Evolutionary conservation across 2,797 vertebrate genomes (phyloP).

Genomic region (Gallinago solitaria): DNA sequence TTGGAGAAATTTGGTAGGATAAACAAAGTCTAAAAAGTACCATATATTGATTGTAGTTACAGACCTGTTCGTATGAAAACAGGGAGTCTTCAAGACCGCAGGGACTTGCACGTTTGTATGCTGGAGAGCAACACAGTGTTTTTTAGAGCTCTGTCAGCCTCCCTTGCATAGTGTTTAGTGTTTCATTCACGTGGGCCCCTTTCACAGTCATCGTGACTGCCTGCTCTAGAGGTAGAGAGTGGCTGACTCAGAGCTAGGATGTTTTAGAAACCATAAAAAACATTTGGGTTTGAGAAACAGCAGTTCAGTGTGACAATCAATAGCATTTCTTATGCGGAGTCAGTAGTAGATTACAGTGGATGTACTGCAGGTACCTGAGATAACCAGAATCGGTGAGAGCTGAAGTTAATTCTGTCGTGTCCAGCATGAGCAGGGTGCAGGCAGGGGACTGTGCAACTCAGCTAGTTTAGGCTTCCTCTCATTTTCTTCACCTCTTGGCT

Average conservation of each 20-base stretch:
- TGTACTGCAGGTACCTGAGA: not conserved
- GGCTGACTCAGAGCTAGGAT: not conserved
- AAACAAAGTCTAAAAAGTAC: not conserved
- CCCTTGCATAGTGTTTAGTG: not conserved
- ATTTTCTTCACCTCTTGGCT: not conserved
- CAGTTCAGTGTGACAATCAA: not conserved
- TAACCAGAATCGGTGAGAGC: not conserved
- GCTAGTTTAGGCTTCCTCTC: not conserved
- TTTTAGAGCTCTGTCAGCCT: not conserved
- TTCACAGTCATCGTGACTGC: not conserved
- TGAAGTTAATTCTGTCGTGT: not conserved
- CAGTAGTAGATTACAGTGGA: not conserved
- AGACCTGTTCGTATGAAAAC: not conserved
- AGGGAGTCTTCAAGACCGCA: not conserved
- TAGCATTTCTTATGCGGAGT: not conserved
- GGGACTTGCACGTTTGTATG: not conserved
- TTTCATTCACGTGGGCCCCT: not conserved
- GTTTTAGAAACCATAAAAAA: not conserved
- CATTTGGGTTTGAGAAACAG: not conserved
- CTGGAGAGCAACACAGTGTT: accelerated
- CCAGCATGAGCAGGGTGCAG: not conserved
- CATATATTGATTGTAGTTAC: not conserved
- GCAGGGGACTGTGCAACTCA: not conserved
- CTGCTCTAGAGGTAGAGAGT: not conserved
- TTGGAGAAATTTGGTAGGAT: not conserved